These are phyloP conservation scores for Poliocrania exsul DNA, from an alignment of 2,797 vertebrate genomes.

Conservation along the genomic window DNA sequence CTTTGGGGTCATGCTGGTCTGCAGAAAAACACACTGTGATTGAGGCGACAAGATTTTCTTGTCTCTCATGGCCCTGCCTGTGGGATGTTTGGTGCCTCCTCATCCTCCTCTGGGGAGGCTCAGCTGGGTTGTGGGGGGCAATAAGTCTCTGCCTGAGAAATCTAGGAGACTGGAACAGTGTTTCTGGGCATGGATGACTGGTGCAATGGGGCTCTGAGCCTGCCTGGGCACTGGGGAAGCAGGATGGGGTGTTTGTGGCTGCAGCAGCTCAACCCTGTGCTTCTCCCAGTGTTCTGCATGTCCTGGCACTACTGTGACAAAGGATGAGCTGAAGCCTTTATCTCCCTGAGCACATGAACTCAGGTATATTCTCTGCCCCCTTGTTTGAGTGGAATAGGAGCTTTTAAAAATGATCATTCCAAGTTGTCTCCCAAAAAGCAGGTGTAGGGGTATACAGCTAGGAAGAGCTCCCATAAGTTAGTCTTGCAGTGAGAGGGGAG, in stretches of 20 bases:
- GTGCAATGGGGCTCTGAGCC: not conserved
- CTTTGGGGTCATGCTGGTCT: not conserved
- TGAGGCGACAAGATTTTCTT: not conserved
- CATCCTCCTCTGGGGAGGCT: not conserved
- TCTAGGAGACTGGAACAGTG: not conserved
- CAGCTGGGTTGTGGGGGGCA: not conserved
- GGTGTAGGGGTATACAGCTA: not conserved
- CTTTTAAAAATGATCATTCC: fast-evolving
- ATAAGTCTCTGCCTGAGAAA: not conserved
- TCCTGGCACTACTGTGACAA: fast-evolving
- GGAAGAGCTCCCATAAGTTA: not conserved
- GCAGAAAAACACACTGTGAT: not conserved
- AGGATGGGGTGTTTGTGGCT: not conserved
- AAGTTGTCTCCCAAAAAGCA: not conserved
- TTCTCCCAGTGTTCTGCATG: not conserved
- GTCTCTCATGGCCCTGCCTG: not conserved
- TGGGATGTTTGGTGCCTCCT: not conserved
- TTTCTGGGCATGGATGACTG: not conserved
- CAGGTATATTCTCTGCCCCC: not conserved
- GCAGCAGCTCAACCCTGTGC: not conserved
- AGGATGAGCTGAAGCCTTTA: not conserved
- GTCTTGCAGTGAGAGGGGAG: not conserved
- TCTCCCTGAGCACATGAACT: fast-evolving
- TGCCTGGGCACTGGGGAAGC: not conserved
- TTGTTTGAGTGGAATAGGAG: not conserved